Evolutionary conservation across 2,113 vertebrate genomes (phyloP).

Genomic region (Phrynosoma platyrhinos): DNA sequence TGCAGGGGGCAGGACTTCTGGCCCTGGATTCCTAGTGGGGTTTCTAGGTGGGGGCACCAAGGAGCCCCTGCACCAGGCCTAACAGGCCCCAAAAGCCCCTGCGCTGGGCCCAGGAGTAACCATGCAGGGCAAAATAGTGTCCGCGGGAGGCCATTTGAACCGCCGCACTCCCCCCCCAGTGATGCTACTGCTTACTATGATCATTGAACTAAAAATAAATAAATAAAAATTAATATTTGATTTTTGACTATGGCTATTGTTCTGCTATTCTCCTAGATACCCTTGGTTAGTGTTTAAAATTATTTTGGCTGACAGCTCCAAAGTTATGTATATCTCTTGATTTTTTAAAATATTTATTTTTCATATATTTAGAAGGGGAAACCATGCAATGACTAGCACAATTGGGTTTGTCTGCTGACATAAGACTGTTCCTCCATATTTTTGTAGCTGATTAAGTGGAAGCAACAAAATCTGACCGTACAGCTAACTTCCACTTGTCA

Average conservation of each 20-base stretch:
- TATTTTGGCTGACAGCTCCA: neutral
- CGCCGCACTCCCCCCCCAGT: too few species aligned
- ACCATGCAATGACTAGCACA: neutral
- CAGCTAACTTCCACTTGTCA: neutral
- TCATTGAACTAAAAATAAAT: neutral
- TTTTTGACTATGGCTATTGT: neutral
- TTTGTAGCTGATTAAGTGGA: neutral
- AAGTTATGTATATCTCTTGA: neutral
- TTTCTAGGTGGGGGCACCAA: too few species aligned
- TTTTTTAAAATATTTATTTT: neutral
- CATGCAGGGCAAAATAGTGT: too few species aligned
- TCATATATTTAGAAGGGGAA: neutral
- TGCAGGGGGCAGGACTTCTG: too few species aligned
- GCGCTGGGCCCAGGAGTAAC: too few species aligned
- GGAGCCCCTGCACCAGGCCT: too few species aligned
- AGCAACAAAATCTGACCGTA: neutral
- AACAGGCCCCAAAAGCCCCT: too few species aligned
- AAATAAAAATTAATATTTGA: neutral
- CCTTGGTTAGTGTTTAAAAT: neutral
- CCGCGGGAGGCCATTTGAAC: too few species aligned
- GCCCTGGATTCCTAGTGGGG: too few species aligned
- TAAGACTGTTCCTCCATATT: neutral
- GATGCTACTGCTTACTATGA: neutral
- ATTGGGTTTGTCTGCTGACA: too few species aligned
- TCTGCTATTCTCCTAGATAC: neutral